Evolutionary conservation across 2,113 vertebrate genomes (phyloP).

Genomic region (Cepphus grylle): DNA sequence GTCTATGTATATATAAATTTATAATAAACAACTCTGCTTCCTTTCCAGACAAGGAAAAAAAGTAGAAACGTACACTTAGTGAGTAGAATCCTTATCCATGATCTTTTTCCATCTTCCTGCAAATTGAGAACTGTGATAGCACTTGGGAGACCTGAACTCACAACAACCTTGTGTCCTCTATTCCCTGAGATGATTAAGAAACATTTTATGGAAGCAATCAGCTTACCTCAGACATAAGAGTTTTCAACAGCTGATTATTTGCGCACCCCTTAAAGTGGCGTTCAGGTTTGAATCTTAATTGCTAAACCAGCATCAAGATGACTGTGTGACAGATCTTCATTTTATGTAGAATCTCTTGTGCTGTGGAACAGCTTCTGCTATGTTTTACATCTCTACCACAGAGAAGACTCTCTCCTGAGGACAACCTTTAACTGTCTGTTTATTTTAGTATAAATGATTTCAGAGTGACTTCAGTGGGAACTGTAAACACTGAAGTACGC

Average conservation of each 20-base stretch:
- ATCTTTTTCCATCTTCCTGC: neutral
- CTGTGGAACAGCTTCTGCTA: neutral
- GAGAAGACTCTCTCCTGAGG: neutral
- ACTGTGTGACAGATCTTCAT: neutral
- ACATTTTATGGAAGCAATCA: neutral
- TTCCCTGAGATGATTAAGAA: neutral
- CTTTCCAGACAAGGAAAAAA: neutral
- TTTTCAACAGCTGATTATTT: neutral
- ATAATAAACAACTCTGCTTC: neutral
- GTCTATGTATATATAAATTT: neutral
- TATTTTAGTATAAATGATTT: neutral
- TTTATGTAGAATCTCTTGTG: neutral
- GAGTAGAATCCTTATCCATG: neutral
- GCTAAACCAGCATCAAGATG: neutral
- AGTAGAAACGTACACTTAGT: neutral
- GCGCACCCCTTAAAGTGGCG: neutral
- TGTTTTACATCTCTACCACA: neutral
- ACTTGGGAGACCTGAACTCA: neutral
- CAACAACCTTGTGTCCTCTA: neutral
- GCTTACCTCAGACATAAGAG: neutral
- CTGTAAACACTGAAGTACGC: neutral
- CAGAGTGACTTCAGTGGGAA: neutral
- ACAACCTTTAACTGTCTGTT: neutral
- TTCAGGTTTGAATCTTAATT: neutral
- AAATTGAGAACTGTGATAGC: neutral